Percentiles rank a stretch among this genome's conserved stretches.
Evolutionary conservation across 2,113 vertebrate genomes (phyloP).

Genomic region (Crotalus tigris): DNA sequence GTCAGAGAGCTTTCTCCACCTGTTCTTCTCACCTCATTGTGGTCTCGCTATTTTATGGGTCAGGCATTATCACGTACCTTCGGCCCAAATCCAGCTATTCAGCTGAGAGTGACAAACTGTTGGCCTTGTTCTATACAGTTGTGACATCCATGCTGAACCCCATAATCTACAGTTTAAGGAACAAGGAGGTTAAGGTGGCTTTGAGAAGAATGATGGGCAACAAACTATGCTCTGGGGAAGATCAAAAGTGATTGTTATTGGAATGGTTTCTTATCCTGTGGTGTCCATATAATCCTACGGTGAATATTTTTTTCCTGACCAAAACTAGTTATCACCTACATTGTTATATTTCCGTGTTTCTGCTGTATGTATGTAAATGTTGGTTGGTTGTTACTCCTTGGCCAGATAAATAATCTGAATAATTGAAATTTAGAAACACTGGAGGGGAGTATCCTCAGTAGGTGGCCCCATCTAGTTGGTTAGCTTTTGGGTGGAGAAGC

Average conservation of each 20-base stretch:
- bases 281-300: neutral
- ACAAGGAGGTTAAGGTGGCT: conserved; percentile 25
- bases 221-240: neutral
- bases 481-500: neutral
- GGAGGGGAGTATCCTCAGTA: neutral
- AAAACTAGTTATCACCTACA: neutral
- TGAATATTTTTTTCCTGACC: neutral
- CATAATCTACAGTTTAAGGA: conserved; percentile 33
- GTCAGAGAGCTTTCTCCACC: conserved; percentile 25
- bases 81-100: conserved; percentile 28
- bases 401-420: neutral
- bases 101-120: neutral
- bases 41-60: conserved; percentile 21
- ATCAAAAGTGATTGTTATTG: neutral
- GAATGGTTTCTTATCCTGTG: neutral
- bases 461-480: neutral
- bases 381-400: neutral
- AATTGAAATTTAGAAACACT: neutral
- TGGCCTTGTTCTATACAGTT: conserved; percentile 16
- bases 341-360: neutral
- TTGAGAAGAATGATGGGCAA: neutral
- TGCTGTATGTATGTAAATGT: neutral
- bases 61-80: conserved; percentile 20
- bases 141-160: conserved; percentile 28
- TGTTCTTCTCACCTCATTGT: conserved; percentile 36